Conservation (phyloP, 2,797 vertebrate genomes). For the Tinamus major region DNA sequence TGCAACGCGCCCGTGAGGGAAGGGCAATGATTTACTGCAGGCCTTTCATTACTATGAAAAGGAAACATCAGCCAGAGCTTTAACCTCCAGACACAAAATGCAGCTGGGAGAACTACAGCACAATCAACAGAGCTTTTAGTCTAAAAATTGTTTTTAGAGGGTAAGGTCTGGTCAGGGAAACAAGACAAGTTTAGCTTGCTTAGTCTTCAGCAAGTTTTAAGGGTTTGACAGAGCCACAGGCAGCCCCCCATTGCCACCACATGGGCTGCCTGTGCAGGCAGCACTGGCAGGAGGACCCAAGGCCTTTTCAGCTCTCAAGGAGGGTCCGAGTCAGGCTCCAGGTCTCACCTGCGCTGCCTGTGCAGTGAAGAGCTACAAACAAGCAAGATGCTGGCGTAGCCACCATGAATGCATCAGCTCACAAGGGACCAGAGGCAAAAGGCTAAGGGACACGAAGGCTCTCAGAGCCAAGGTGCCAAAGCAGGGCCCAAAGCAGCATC, state of each 20-base stretch:
- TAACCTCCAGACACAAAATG: background rate
- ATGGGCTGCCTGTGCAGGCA: rapidly evolving
- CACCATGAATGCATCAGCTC: background rate
- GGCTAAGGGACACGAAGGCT: rapidly evolving
- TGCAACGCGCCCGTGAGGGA: background rate
- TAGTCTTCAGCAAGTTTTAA: background rate
- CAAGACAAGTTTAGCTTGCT: background rate
- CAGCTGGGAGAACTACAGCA: background rate
- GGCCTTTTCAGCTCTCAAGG: background rate
- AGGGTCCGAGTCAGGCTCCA: background rate
- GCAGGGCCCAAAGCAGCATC: background rate
- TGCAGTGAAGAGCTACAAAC: background rate
- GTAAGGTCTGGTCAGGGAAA: background rate
- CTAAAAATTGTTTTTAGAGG: background rate
- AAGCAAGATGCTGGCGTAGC: background rate
- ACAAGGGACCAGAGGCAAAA: background rate
- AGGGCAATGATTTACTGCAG: background rate
- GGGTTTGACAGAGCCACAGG: background rate
- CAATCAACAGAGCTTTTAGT: background rate
- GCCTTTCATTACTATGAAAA: background rate
- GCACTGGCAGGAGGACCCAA: background rate
- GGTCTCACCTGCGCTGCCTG: background rate
- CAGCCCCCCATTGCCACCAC: background rate
- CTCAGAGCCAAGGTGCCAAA: rapidly evolving
- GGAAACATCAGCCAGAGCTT: background rate